Evolutionary conservation across 2,797 vertebrate species (phyloP).

Genomic region (Otolemur crassicaudatus): DNA sequence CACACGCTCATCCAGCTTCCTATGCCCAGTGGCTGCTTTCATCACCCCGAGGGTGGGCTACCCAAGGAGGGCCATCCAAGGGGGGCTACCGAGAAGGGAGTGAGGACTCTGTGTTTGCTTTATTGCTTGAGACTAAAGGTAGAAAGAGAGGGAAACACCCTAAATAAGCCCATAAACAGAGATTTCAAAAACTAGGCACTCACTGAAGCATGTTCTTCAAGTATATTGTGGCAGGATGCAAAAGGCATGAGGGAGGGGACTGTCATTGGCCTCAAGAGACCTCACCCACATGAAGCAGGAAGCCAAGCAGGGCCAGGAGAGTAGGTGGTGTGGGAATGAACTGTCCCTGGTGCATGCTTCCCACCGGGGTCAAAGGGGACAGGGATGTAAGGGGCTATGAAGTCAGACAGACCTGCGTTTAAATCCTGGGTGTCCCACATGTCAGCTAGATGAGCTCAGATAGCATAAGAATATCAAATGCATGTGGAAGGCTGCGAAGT

Average conservation of each 20-base stretch:
- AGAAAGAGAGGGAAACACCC: neutral
- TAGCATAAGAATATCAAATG: neutral
- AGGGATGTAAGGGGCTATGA: rapidly evolving
- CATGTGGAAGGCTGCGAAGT: neutral
- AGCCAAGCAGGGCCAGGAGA: neutral
- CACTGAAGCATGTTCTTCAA: neutral
- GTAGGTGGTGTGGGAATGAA: neutral
- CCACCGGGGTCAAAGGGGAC: neutral
- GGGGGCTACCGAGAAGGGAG: neutral
- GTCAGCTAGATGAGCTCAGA: neutral
- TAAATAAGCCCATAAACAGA: neutral
- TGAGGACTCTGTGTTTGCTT: neutral
- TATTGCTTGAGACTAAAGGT: neutral
- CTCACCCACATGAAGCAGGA: neutral
- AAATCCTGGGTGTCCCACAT: neutral
- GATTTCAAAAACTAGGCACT: neutral
- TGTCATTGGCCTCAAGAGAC: neutral
- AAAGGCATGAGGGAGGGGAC: neutral
- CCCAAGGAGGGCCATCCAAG: neutral
- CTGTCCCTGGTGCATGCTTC: neutral
- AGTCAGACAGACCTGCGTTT: neutral
- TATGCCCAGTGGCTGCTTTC: too few species aligned
- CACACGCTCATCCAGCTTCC: neutral
- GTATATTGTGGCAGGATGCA: neutral
- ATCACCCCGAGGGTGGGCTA: neutral